phyloP scores from a whole-genome alignment of 1,140 invertebrate genomes.

The Gonioctena quinquepunctata region DNA sequence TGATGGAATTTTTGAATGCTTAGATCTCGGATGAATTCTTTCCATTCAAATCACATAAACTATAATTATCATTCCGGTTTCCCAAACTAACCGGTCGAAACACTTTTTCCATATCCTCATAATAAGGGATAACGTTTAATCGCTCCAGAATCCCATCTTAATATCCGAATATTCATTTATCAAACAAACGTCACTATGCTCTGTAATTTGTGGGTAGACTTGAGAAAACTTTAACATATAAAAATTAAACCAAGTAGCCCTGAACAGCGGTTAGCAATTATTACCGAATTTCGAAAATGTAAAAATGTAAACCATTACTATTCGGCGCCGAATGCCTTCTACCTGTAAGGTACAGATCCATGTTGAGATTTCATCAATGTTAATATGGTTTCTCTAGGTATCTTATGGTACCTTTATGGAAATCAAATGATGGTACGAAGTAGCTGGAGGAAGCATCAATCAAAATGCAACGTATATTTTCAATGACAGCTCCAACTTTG shows the following conservation, averaged over 20 bases:
- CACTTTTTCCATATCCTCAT: background rate
- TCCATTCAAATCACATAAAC: too few species aligned
- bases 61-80: too few species aligned
- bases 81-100: background rate
- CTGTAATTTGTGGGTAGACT: constrained; percentile 35
- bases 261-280: constrained; percentile 26
- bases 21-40: too few species aligned
- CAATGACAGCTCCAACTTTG: constrained; percentile 33
- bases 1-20: too few species aligned
- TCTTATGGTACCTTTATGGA: background rate
- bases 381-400: background rate
- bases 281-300: constrained; percentile 36
- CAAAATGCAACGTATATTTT: constrained; percentile 35
- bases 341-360: constrained; percentile 18
- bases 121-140: background rate
- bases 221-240: constrained; percentile 27
- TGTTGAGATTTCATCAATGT: constrained; percentile 6
- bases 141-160: background rate
- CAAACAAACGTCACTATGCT: constrained; percentile 33
- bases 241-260: constrained; percentile 32
- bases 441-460: constrained; percentile 29
- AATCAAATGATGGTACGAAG: constrained; percentile 25
- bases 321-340: constrained; percentile 34
- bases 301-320: constrained; percentile 33
- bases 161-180: constrained; percentile 37